phyloP scores from a whole-genome alignment of 2,888 invertebrate species.

The Drosophila infuscata region DNA sequence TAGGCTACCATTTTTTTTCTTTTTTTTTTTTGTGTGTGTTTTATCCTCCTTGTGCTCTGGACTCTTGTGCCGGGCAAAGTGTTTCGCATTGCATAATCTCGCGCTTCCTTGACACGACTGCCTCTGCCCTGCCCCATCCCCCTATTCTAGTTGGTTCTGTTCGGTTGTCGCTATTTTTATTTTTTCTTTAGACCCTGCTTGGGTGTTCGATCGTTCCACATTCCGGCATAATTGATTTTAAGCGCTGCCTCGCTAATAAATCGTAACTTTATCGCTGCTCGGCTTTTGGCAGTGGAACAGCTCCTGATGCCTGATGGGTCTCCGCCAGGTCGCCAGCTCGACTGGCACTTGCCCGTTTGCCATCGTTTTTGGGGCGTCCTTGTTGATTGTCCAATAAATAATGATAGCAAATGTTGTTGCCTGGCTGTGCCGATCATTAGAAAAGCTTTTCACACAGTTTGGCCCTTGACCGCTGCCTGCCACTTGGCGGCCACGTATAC shows the following conservation, averaged over 20 bases:
- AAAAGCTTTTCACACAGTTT: slow-evolving; percentile 53
- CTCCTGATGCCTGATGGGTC: slow-evolving; percentile 23
- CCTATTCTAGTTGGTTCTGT: slow-evolving; percentile 24
- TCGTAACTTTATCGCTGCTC: slow-evolving; percentile 82
- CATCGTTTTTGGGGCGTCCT: slow-evolving; percentile 45
- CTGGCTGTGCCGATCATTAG: slow-evolving; percentile 22
- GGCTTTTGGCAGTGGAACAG: slow-evolving; percentile 24
- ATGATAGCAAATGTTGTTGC: slow-evolving; percentile 65
- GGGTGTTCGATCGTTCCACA: slow-evolving; percentile 82
- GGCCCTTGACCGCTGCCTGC: slow-evolving; percentile 59
- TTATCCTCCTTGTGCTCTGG: slow-evolving; percentile 21
- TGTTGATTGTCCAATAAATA: slow-evolving; percentile 68
- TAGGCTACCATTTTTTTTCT: slow-evolving; percentile 66
- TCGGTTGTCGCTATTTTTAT: slow-evolving; percentile 22
- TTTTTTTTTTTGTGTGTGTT: slow-evolving; percentile 13
- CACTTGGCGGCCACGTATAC: slow-evolving; percentile 49
- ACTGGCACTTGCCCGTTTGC: slow-evolving; percentile 35
- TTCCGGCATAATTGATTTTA: slow-evolving; percentile 84
- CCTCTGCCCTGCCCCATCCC: background rate
- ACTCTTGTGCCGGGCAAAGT: slow-evolving; percentile 61
- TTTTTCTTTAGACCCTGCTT: slow-evolving; percentile 51
- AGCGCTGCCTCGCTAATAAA: slow-evolving; percentile 83
- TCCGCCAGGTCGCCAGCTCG: slow-evolving; percentile 14
- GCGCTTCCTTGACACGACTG: slow-evolving; percentile 61
- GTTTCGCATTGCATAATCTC: slow-evolving; percentile 79